A percentile compares a stretch with the other conserved stretches of the same genome.
Evolutionary conservation across 1,140 invertebrate genomes (phyloP).

Genomic region (Bathynomus jamesi): DNA sequence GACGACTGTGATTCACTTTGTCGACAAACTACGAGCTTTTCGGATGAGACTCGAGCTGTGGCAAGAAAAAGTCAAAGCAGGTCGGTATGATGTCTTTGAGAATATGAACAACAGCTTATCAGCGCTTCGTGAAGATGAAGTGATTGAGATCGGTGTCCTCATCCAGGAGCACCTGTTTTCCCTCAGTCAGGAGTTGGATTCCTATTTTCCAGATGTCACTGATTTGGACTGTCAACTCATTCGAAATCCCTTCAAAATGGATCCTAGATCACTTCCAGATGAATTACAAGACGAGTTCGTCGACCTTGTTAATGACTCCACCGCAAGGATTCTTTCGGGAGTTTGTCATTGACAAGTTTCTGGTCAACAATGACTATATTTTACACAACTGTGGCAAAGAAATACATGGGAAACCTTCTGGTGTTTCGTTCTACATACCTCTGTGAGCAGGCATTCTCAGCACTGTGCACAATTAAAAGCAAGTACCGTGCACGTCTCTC

Average conservation of each 20-base stretch:
- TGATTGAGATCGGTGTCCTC: not conserved
- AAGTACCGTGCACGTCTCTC: too few relatives aligned
- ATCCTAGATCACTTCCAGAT: conserved; percentile 8
- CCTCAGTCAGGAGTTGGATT: not conserved
- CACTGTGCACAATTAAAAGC: too few relatives aligned
- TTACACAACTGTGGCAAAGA: too few relatives aligned
- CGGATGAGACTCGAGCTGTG: conserved; percentile 7
- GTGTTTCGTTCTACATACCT: too few relatives aligned
- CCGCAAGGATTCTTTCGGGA: conserved; percentile 6
- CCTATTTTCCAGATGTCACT: not conserved
- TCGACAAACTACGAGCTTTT: conserved; percentile 4
- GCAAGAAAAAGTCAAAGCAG: conserved; percentile 2
- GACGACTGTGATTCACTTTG: not conserved
- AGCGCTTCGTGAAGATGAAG: conserved; percentile 4
- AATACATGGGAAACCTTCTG: too few relatives aligned
- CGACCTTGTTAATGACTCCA: conserved; percentile 11
- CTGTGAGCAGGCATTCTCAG: too few relatives aligned
- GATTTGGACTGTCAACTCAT: too few relatives aligned
- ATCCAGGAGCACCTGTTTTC: conserved; percentile 5
- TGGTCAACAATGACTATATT: conserved; percentile 8
- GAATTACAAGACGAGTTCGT: conserved; percentile 11
- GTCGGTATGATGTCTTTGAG: not conserved
- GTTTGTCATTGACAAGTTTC: conserved; percentile 9
- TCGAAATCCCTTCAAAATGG: conserved; percentile 9
- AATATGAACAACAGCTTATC: not conserved